Percentiles rank a stretch among this genome's conserved stretches.
Evolutionary conservation across 2,888 invertebrate genomes (phyloP).

Genomic region (Netelia melanura): DNA sequence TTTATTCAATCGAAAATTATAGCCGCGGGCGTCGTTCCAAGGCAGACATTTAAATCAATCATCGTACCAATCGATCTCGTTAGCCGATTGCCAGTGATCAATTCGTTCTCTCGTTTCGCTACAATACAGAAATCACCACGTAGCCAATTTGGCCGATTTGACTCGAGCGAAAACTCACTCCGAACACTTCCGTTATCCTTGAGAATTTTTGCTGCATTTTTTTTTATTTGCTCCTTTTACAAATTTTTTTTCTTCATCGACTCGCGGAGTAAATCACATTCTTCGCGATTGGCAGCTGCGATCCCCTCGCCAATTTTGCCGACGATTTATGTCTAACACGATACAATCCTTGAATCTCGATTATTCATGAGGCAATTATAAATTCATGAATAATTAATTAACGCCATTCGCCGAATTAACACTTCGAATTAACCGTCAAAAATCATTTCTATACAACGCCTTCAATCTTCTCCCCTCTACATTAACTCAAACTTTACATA

Average conservation of each 20-base stretch:
- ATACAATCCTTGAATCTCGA: conserved; percentile 1
- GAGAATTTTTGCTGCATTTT: conserved; percentile 22
- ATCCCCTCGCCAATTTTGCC: conserved; percentile 1
- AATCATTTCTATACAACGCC: not conserved
- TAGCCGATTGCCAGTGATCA: conserved; percentile 20
- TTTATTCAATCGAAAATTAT: too few species aligned
- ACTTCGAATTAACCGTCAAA: not conserved
- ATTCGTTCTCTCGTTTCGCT: conserved; percentile 34
- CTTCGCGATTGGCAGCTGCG: conserved; percentile 1
- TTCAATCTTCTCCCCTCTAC: not conserved
- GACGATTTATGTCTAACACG: not conserved
- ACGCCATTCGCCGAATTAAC: not conserved
- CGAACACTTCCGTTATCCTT: conserved; percentile 45
- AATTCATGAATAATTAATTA: not conserved
- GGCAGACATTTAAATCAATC: conserved; percentile 40
- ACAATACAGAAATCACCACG: conserved; percentile 33
- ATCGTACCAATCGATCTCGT: conserved; percentile 42
- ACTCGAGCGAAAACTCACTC: conserved; percentile 8
- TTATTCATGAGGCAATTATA: not conserved
- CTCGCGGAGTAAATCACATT: conserved; percentile 18
- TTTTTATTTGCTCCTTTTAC: not conserved
- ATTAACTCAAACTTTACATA: not conserved
- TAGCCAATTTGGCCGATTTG: conserved; percentile 26
- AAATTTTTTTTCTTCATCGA: not conserved
- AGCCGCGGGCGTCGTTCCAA: too few species aligned